Evolutionary conservation across 2,113 vertebrate genomes (phyloP).

Genomic region (Pachycephala philippinensis): DNA sequence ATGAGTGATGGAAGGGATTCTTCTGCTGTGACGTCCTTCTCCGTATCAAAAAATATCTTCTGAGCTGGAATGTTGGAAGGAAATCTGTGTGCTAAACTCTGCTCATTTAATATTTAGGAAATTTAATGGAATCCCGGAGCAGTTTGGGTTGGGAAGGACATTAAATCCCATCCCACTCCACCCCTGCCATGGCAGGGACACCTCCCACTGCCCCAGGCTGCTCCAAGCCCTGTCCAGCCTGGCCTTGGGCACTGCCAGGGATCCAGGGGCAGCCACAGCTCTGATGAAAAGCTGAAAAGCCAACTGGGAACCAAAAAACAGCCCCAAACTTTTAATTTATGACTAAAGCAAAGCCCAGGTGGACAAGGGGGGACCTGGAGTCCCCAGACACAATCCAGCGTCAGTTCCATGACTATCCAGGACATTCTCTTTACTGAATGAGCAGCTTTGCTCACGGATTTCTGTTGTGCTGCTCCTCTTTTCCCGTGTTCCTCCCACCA

Average conservation of each 20-base stretch:
- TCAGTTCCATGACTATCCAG: rapidly evolving
- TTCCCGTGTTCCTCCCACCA: not conserved
- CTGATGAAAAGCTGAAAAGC: not conserved
- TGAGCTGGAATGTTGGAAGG: not conserved
- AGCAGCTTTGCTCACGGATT: not conserved
- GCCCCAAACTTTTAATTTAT: not conserved
- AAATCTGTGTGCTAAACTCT: rapidly evolving
- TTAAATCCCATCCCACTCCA: rapidly evolving
- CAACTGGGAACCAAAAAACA: not conserved
- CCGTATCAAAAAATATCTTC: not conserved
- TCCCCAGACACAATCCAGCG: not conserved
- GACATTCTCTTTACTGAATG: no score
- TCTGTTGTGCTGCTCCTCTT: not conserved
- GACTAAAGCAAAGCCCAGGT: not conserved
- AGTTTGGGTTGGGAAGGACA: not conserved
- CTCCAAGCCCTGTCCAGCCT: not conserved
- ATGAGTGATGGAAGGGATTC: not conserved
- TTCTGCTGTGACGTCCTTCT: not conserved
- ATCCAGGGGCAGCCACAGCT: not conserved
- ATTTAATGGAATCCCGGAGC: not conserved
- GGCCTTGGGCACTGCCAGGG: not conserved
- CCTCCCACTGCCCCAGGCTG: not conserved
- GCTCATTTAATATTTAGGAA: not conserved
- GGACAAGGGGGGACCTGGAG: not conserved
- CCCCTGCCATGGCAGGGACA: not conserved